These are phyloP conservation scores for Sarcophaga bullata DNA, from an alignment of 1,140 invertebrate genomes.

Conservation along the genomic window DNA sequence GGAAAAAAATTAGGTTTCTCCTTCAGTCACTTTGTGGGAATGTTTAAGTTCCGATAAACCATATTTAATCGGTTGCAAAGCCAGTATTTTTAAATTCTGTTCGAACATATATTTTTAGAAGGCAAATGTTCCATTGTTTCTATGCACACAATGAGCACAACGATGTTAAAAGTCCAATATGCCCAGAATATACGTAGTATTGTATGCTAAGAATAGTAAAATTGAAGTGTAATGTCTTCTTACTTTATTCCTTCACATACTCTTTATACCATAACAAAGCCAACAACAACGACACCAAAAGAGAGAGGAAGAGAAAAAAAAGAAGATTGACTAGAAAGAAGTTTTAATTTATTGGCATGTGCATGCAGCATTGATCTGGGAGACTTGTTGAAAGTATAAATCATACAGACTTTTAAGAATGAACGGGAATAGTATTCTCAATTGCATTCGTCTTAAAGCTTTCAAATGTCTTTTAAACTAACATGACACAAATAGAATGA, in stretches of 20 bases:
- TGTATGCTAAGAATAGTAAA: background rate
- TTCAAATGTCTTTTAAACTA: background rate
- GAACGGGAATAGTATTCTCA: background rate
- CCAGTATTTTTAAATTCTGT: background rate
- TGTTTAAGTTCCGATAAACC: background rate
- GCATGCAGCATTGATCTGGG: conserved; percentile 1
- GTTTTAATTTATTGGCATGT: background rate
- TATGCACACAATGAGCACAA: background rate
- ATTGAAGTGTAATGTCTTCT: background rate
- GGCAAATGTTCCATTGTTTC: no score
- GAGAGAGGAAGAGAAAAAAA: no score
- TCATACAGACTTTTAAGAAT: background rate
- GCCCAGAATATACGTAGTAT: background rate
- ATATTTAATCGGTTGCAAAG: no score
- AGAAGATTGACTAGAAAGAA: no score
- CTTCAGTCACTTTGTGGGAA: no score
- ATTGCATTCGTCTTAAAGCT: background rate
- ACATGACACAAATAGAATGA: background rate
- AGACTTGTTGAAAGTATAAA: conserved; percentile 1
- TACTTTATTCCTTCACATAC: background rate
- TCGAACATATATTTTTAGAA: background rate
- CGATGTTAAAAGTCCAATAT: background rate
- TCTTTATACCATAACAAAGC: background rate
- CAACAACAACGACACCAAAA: no score
- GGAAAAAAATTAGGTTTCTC: no score